Conservation (phyloP, 2,888 invertebrate species). For the Hemicrepidius hirtus region DNA sequence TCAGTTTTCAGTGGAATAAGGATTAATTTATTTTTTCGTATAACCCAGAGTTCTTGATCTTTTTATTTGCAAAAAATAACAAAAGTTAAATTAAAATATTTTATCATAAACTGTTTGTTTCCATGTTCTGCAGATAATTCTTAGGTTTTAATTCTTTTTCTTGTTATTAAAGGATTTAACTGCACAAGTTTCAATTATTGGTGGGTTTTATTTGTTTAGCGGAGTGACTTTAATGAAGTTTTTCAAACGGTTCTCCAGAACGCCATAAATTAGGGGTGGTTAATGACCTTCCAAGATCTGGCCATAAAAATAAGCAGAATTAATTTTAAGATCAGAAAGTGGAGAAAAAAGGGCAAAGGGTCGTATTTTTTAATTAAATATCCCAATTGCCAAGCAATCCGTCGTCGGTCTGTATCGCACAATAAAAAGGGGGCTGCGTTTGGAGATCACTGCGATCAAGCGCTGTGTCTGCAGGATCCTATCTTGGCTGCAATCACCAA, state of each 20-base stretch:
- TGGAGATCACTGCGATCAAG: conserved; percentile 15
- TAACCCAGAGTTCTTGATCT: no score
- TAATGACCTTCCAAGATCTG: background rate
- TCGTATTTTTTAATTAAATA: conserved; percentile 16
- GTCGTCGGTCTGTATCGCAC: conserved; percentile 2
- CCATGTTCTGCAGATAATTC: no score
- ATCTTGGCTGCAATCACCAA: conserved; percentile 15
- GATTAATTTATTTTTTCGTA: no score
- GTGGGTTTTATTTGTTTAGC: no score
- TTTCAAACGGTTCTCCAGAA: background rate
- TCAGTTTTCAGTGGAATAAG: no score
- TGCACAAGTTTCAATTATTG: no score
- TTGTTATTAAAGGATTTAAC: no score
- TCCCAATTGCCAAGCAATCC: background rate
- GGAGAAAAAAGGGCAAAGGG: background rate
- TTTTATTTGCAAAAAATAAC: no score
- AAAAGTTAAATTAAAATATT: no score
- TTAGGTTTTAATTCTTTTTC: no score
- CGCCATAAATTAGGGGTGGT: background rate
- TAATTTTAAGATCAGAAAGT: background rate
- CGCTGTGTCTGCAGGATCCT: conserved; percentile 13
- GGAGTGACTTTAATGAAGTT: no score
- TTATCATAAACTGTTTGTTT: no score
- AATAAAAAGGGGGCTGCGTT: background rate
- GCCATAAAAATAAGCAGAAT: conserved; percentile 5